Evolutionary conservation across 2,888 invertebrate species (phyloP).

Genomic region (Spicauda simplicius): DNA sequence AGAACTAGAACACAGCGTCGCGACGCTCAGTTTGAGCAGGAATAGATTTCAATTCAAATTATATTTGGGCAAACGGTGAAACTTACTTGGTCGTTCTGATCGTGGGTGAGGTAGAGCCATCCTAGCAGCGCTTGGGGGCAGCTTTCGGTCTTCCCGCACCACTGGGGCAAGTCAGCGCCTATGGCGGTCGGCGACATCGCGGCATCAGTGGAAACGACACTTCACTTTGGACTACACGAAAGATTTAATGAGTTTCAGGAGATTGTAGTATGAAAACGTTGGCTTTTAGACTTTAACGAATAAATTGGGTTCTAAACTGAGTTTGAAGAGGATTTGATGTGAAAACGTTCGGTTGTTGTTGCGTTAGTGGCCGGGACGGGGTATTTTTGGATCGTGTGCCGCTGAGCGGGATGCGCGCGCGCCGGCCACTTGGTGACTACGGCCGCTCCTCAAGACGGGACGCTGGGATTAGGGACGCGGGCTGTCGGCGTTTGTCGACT

Average conservation of each 20-base stretch:
- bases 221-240: not conserved
- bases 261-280: conserved; percentile 41
- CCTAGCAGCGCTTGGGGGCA: conserved; percentile 74
- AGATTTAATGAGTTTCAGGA: too few relatives aligned
- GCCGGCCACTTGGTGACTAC: conserved; percentile 71
- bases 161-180: conserved; percentile 73
- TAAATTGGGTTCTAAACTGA: too few relatives aligned
- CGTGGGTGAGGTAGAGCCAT: conserved; percentile 74
- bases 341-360: conserved; percentile 59
- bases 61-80: not conserved
- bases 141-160: conserved; percentile 73
- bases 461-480: conserved; percentile 59
- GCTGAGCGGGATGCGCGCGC: conserved; percentile 71
- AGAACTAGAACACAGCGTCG: too few relatives aligned
- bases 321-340: too few relatives aligned
- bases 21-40: too few relatives aligned
- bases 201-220: conserved; percentile 50
- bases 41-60: not conserved
- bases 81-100: conserved; percentile 77
- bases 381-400: conserved; percentile 71
- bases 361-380: conserved; percentile 55
- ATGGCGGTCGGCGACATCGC: conserved; percentile 78
- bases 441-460: conserved; percentile 79
- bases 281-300: too few relatives aligned
- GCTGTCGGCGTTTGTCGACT: not conserved